Base-by-base conservation (phyloP, 2,888 invertebrate species). In the Aricia artaxerxes region DNA sequence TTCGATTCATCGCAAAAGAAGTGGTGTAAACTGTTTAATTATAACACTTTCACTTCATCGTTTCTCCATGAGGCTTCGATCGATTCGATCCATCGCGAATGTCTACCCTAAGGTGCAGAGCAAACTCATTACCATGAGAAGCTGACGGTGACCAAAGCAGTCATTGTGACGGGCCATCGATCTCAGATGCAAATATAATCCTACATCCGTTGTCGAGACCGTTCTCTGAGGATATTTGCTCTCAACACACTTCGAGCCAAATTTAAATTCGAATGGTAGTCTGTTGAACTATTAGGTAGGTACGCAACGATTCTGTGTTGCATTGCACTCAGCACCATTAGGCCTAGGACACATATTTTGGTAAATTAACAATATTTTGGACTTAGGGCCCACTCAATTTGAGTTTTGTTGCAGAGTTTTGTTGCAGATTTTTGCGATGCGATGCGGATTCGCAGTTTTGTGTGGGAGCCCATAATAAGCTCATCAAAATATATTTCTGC, bases 151-250 rank as follows among this genome's bases (percentile, higher is more conserved):
- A 69, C 69, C 69, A 69, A 69, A 13, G 69, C 53, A 38, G 57
- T n/a, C 38, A 38, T 35, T 77, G 77, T 77, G 69, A 31, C 44
- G 49, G 49, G 24, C 24, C 78, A 44, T 78, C 69, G 44, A 78
- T 78, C 78, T 73, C 35, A 78, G 78, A 78, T 78, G 57, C 73
- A 78, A 73, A 78, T 73, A 78, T 60, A 78, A 57, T 73, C 57
- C 60, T 16, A 16, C 40, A 13, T 53, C 72, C 72, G 73, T 13
- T 24, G 7, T 35, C 69, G 35, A 53, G 72, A 16, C 53, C 35
- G 31, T 38, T 44, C 69, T 69, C 72, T 5, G 49, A 24, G 64
- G 24, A 35, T 78, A 53, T 73, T 78, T 40, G 73, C 53, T 38
- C 78, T 40, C 24, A 44, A 75, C 49, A 75, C 49, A 75, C 49